These are phyloP conservation scores for Chaenodraco wilsoni DNA, from an alignment of 2,797 vertebrate species.

Conservation along the genomic window DNA sequence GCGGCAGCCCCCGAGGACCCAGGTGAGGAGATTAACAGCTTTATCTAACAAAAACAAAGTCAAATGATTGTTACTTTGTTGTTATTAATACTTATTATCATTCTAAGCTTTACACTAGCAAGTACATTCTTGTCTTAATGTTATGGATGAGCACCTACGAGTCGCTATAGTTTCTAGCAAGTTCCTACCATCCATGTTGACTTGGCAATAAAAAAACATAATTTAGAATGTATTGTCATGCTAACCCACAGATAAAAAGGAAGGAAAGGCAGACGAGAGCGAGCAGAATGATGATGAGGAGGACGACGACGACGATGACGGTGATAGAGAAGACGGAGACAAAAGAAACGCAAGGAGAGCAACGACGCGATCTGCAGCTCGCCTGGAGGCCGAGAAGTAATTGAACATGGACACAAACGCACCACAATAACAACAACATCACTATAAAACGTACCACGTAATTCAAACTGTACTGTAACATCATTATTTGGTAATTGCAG, in stretches of 20 bases:
- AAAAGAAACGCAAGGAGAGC: conserved; percentile 83
- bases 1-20: conserved; percentile 58
- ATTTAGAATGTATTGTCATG: neutral
- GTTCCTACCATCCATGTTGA: too few species aligned
- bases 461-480: neutral
- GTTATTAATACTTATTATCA: neutral
- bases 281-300: conserved; percentile 82
- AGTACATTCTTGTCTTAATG: too few species aligned
- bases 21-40: conserved; percentile 47
- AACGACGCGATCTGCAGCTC: conserved; percentile 89
- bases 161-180: too few species aligned
- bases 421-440: neutral
- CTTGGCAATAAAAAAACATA: too few species aligned
- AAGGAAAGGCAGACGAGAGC: conserved; percentile 69
- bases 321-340: conserved; percentile 80
- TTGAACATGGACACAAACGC: neutral
- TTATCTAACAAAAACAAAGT: neutral
- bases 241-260: conserved; percentile 63
- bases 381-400: conserved; percentile 94
- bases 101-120: neutral
- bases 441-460: neutral
- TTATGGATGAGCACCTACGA: too few species aligned
- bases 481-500: neutral
- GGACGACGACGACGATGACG: conserved; percentile 81
- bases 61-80: too few species aligned